Base-by-base conservation (phyloP, 1,140 invertebrate genomes). In the Drosophila santomea region DNA sequence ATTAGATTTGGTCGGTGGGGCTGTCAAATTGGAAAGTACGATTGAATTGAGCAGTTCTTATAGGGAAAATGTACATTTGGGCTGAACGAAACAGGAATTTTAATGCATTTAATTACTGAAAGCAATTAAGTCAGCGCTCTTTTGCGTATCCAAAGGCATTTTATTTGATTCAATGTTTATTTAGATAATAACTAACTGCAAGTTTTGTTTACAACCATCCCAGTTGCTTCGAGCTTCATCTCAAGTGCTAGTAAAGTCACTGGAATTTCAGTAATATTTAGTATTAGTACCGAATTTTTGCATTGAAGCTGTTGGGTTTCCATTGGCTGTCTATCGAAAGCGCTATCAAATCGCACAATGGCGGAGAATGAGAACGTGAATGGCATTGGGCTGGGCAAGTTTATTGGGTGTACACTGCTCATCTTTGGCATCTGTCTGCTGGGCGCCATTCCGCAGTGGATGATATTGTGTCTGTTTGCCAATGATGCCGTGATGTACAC, bases 381-480 rank as follows among this genome's bases (percentile, higher is more conserved):
- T 35, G 12, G 4, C 1, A 12, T 50, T 3, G 41, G 3, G 1
- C 12, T 4, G 6, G 10, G 10, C 0, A 20, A 8, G 7, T 80
- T 84, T 25, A 54, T 67, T 5, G 2, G 12, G 1, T 0, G 3
- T 8, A 61, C 69, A 0, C 2, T 85, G 2, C 28, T 48, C 0
- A 12, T 61, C 0, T 11, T 44, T 2, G 0, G 25, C 0, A 25
- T 59, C 35, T 60, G 74, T 5, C 0, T 85, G 1, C 2, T 74
- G 12, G 3, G 48, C 2, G 74, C 74, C n/a, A 1, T 61, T 6
- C 78, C 78, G 1, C 81, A 85, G 45, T 85, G 81, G 77, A 67
- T 85, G 68, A 2, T 78, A 0, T 5, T 85, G 0, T 57, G 74
- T 6, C 6, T 60, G 2, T 63, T 36, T 3, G 20, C 35, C 2